These are phyloP conservation scores for Melanocharis versteri DNA, from an alignment of 2,113 vertebrate genomes.

Conservation along the genomic window DNA sequence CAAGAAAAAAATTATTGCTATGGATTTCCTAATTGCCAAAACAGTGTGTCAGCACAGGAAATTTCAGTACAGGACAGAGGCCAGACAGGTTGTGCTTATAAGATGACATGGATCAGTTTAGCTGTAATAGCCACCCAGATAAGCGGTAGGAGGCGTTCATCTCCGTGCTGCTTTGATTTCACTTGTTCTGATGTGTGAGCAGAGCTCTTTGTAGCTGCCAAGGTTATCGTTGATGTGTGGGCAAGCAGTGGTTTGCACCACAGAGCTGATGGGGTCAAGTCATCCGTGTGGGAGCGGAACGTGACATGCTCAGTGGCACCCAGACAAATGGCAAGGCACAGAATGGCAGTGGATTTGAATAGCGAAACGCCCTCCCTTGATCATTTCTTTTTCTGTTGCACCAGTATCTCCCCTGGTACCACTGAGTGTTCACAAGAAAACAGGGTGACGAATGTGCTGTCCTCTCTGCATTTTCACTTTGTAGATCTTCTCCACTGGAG, in stretches of 20 bases:
- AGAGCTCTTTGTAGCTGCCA: background rate
- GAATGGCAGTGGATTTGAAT: background rate
- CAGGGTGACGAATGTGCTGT: background rate
- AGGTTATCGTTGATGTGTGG: background rate
- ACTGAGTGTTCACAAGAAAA: background rate
- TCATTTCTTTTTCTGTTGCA: background rate
- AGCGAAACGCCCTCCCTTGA: background rate
- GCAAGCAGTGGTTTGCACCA: background rate
- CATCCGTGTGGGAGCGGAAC: rapidly evolving
- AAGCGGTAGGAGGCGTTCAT: background rate
- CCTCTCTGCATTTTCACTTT: background rate
- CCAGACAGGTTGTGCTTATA: background rate
- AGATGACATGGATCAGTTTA: background rate
- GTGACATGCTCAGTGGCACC: rapidly evolving
- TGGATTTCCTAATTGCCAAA: background rate
- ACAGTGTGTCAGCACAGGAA: background rate
- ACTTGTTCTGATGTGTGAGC: background rate
- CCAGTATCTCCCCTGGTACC: background rate
- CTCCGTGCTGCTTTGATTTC: background rate
- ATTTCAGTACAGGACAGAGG: background rate
- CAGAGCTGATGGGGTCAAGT: background rate
- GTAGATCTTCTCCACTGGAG: background rate
- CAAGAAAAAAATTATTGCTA: background rate
- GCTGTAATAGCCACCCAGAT: background rate
- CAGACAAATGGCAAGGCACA: background rate